phyloP scores from a whole-genome alignment of 2,888 invertebrate genomes.

The Anoncus sp. region DNA sequence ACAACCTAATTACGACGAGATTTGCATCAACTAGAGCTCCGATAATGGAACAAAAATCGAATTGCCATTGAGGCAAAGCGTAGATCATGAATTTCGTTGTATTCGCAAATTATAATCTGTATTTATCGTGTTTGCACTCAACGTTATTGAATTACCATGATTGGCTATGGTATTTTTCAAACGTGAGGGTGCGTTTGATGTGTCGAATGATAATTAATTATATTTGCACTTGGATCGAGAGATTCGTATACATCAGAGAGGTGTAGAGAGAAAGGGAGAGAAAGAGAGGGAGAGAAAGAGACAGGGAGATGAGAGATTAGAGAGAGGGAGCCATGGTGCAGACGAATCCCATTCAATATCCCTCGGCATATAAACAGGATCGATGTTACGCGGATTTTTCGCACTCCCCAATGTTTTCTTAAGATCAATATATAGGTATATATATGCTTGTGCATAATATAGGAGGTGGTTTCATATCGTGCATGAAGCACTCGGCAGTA shows the following conservation, averaged over 20 bases:
- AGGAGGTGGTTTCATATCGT: not conserved
- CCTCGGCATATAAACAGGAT: not conserved
- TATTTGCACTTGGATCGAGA: conserved; percentile 1
- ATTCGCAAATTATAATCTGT: too few species aligned
- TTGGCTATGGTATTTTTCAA: conserved; percentile 18
- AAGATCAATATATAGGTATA: not conserved
- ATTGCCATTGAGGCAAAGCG: too few species aligned
- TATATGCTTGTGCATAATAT: conserved; percentile 1
- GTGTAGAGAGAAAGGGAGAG: not conserved
- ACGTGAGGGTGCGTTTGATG: not conserved
- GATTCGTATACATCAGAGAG: not conserved
- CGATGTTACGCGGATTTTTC: not conserved
- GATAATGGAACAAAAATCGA: too few species aligned
- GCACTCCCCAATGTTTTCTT: not conserved
- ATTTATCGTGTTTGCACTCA: too few species aligned
- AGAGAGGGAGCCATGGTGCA: not conserved
- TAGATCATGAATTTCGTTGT: too few species aligned
- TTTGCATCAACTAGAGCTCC: too few species aligned
- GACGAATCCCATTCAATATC: conserved; percentile 2
- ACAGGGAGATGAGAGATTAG: too few species aligned
- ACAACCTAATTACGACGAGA: too few species aligned
- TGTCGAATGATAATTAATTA: conserved; percentile 18
- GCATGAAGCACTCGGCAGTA: conserved; percentile 3
- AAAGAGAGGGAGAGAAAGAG: not conserved
- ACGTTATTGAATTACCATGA: too few species aligned